A percentile compares a stretch with the other conserved stretches of the same genome.
phyloP scores from a whole-genome alignment of 2,797 vertebrate species.

The Neoniphon sammara region DNA sequence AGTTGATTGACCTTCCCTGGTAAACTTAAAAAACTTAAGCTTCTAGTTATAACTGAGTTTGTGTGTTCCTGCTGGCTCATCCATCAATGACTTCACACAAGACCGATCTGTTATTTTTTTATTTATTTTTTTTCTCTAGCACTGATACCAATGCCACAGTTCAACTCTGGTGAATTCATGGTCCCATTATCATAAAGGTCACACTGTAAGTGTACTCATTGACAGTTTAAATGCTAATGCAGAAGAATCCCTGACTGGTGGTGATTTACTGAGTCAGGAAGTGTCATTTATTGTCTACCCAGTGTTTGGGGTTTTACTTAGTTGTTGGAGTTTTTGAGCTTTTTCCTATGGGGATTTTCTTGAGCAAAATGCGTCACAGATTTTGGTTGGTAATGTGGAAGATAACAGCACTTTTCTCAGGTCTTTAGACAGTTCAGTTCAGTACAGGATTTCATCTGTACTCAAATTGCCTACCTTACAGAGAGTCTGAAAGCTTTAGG shows the following conservation, averaged over 20 bases:
- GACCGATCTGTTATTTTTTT: not conserved
- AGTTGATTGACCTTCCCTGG: not conserved
- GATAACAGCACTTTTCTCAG: too few species aligned
- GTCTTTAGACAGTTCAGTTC: too few species aligned
- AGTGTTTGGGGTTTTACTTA: too few species aligned
- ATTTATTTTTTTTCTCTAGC: too few species aligned
- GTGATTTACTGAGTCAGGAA: conserved; percentile 14
- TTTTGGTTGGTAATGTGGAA: too few species aligned
- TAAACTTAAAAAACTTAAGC: conserved; percentile 16
- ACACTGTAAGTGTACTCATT: conserved; percentile 14
- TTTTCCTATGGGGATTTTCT: too few species aligned
- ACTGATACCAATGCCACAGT: conserved; percentile 9
- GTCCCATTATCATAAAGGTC: conserved; percentile 38
- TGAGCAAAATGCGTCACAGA: too few species aligned
- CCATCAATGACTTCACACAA: not conserved
- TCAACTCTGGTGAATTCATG: conserved; percentile 13
- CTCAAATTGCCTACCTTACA: too few species aligned
- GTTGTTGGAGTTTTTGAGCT: too few species aligned
- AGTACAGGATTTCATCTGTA: too few species aligned
- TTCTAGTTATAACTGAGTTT: conserved; percentile 6
- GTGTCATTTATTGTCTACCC: too few species aligned
- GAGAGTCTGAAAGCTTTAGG: too few species aligned
- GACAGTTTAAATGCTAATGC: not conserved
- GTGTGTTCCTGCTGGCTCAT: not conserved
- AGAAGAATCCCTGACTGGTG: not conserved